A percentile compares a stretch with the other conserved stretches of the same genome.
phyloP scores from a whole-genome alignment of 1,140 invertebrate genomes.

The Acromyrmex echinatior region DNA sequence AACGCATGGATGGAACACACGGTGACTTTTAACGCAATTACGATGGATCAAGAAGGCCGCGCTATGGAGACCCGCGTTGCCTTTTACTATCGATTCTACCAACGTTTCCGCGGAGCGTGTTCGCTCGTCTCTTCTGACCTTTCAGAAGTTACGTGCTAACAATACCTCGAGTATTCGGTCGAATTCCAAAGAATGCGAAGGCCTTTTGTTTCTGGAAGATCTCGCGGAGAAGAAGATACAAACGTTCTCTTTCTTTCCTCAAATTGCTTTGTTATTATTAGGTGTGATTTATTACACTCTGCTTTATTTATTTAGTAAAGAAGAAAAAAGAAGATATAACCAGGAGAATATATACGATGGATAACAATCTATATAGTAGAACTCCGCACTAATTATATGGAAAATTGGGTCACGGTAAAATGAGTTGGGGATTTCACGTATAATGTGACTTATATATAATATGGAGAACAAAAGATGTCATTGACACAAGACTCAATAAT shows the following conservation, averaged over 20 bases:
- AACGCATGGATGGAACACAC: background rate
- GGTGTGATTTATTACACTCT: background rate
- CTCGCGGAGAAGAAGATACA: background rate
- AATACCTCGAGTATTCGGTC: conserved; percentile 45
- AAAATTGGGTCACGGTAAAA: too few relatives aligned
- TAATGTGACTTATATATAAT: too few relatives aligned
- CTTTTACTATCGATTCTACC: conserved; percentile 63
- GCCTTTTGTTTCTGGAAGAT: conserved; percentile 32
- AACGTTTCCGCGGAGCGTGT: conserved; percentile 66
- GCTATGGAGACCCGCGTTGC: conserved; percentile 14
- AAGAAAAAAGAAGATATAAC: background rate
- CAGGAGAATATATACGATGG: background rate
- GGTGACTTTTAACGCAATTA: conserved; percentile 20
- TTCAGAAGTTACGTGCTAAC: conserved; percentile 62
- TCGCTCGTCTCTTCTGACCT: conserved; percentile 67
- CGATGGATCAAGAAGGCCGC: conserved; percentile 44
- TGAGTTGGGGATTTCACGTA: too few relatives aligned
- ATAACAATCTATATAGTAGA: background rate
- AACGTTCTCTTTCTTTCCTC: background rate
- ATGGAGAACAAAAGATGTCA: too few relatives aligned
- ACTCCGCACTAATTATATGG: too few relatives aligned
- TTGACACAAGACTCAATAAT: too few relatives aligned
- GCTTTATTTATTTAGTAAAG: background rate
- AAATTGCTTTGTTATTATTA: background rate
- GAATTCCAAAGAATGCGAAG: conserved; percentile 31